These are phyloP conservation scores for Bedellia somnulentella DNA, from an alignment of 2,888 invertebrate species.

Conservation along the genomic window DNA sequence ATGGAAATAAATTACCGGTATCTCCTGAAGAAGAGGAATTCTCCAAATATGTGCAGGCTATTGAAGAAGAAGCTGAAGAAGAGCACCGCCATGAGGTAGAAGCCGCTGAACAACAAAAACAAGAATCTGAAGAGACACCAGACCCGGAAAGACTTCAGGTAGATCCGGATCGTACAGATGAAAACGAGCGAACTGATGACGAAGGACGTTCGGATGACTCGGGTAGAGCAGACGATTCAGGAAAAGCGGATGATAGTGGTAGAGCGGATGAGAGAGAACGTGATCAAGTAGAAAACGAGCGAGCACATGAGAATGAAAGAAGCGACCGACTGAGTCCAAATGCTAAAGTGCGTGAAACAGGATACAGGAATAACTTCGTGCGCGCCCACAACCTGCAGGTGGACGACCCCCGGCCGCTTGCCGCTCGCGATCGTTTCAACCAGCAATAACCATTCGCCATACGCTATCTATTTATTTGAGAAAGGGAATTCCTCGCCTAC, in stretches of 20 bases:
- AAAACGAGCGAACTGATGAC: conserved; percentile 23
- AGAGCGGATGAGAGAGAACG: conserved; percentile 17
- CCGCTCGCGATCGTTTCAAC: no score
- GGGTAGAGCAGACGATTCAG: conserved; percentile 12
- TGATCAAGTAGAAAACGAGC: conserved; percentile 12
- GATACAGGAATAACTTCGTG: conserved; percentile 33
- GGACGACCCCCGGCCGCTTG: conserved; percentile 22
- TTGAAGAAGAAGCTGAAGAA: conserved; percentile 8
- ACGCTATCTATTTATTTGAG: no score
- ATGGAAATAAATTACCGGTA: conserved; percentile 29
- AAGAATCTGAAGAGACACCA: conserved; percentile 15
- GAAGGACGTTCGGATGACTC: conserved; percentile 17
- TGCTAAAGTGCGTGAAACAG: conserved; percentile 31
- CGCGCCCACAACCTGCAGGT: conserved; percentile 33
- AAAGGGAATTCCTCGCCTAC: no score
- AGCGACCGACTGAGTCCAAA: conserved; percentile 27
- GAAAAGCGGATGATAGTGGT: conserved; percentile 15
- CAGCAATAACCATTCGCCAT: no score
- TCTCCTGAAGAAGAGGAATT: conserved; percentile 34
- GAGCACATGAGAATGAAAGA: conserved; percentile 18
- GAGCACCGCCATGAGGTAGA: conserved; percentile 2
- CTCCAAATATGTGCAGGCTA: conserved; percentile 20
- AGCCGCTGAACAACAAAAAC: background rate
- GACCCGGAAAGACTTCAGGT: conserved; percentile 30
- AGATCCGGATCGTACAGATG: conserved; percentile 25